Percentiles rank a stretch among this genome's conserved stretches.
Conservation (phyloP, 2,113 vertebrate species). For the Malurus alboscapulatus region DNA sequence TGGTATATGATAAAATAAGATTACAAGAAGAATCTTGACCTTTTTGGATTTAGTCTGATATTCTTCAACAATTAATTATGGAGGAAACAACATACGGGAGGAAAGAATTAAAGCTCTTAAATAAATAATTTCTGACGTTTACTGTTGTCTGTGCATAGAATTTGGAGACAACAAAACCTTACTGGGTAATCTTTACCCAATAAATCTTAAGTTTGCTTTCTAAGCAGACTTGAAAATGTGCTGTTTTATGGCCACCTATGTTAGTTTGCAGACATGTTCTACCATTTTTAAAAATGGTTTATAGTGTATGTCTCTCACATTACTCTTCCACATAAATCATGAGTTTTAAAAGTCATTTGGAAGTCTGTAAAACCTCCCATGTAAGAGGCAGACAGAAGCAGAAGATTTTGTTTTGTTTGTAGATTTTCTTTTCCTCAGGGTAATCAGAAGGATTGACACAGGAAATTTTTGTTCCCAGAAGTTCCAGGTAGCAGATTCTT, state of each 20-base stretch:
- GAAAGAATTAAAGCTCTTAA: not conserved
- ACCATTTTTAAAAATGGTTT: not conserved
- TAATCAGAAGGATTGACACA: not conserved
- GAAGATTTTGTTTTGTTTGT: not conserved
- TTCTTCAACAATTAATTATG: not conserved
- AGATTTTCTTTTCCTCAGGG: not conserved
- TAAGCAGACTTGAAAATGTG: not conserved
- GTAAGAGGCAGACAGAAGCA: not conserved
- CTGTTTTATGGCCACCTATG: not conserved
- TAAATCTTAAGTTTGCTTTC: not conserved
- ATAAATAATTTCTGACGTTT: not conserved
- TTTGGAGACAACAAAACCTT: not conserved
- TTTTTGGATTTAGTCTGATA: constrained; percentile 8
- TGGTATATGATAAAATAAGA: not conserved
- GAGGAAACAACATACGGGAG: not conserved
- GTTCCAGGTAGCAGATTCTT: not conserved
- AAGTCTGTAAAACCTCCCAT: not conserved
- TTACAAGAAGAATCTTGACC: constrained; percentile 18
- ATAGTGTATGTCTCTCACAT: not conserved
- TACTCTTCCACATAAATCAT: not conserved
- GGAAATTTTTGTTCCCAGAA: not conserved
- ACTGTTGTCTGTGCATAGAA: not conserved
- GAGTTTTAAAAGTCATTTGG: not conserved
- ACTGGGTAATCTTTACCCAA: not conserved
- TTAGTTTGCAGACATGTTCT: not conserved